Conservation (phyloP, 2,113 vertebrate species). For the Stercorarius parasiticus region DNA sequence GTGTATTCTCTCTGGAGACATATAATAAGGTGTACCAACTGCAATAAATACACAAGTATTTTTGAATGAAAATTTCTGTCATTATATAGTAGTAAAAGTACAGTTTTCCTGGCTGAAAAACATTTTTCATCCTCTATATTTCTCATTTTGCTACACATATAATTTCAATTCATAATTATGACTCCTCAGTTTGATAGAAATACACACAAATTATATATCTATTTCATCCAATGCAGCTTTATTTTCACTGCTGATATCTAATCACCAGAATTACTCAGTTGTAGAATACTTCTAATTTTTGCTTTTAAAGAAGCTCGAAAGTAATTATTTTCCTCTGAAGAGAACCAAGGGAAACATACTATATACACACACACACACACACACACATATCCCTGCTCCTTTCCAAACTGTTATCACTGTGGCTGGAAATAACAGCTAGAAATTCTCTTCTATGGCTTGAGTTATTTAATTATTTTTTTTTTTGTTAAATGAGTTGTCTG, state of each 20-base stretch:
- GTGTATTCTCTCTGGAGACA: slow-evolving; percentile 88
- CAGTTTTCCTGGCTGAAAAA: not conserved
- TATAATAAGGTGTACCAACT: slow-evolving; percentile 88
- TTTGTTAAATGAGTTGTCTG: not conserved
- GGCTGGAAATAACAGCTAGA: not conserved
- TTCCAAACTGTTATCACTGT: not conserved
- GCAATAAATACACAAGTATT: slow-evolving; percentile 60
- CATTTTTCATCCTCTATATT: not conserved
- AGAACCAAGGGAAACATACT: not conserved
- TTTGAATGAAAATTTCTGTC: not conserved
- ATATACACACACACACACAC: not conserved
- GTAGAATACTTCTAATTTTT: not conserved
- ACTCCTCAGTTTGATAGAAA: not conserved
- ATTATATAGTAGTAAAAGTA: not conserved
- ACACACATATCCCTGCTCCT: rapidly evolving
- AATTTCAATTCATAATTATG: not conserved
- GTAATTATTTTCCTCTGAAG: not conserved
- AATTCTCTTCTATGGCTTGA: not conserved
- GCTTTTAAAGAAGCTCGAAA: not conserved
- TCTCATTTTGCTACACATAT: not conserved
- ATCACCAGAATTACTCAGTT: not conserved
- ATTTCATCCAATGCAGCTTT: not conserved
- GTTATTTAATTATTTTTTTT: not conserved
- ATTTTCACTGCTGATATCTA: not conserved
- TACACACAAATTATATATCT: not conserved